Evolutionary conservation across 2,888 invertebrate genomes (phyloP).

Genomic region (Opisthograptis luteolata): DNA sequence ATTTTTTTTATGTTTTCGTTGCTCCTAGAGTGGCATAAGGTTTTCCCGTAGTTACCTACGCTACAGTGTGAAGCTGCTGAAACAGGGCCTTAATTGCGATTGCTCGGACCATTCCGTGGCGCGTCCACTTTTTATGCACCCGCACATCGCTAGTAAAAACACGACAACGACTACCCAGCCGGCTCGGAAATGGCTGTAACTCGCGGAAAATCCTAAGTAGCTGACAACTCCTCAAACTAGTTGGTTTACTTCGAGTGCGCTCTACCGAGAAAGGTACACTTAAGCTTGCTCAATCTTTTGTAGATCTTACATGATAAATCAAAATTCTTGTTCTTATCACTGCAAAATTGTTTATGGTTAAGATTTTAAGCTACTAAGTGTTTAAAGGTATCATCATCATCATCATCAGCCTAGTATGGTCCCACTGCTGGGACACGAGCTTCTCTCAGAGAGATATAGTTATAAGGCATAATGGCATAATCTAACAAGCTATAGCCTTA

Average conservation of each 20-base stretch:
- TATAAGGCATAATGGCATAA: too few relatives aligned
- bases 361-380: constrained; percentile 17
- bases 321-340: constrained; percentile 52
- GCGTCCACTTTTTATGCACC: constrained; percentile 81
- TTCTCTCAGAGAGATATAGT: too few relatives aligned
- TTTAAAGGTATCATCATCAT: not conserved
- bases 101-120: constrained; percentile 80
- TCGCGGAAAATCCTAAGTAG: constrained; percentile 58
- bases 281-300: constrained; percentile 58
- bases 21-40: too few relatives aligned
- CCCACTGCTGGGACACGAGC: too few relatives aligned
- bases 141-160: constrained; percentile 83
- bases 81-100: constrained; percentile 84
- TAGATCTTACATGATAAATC: constrained; percentile 62
- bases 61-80: too few relatives aligned
- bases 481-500: too few relatives aligned
- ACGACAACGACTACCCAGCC: constrained; percentile 70
- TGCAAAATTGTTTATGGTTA: constrained; percentile 36
- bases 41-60: too few relatives aligned
- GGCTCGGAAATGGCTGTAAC: constrained; percentile 65
- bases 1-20: too few relatives aligned
- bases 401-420: too few relatives aligned
- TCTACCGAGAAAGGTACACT: constrained; percentile 70
- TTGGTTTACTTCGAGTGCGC: constrained; percentile 64
- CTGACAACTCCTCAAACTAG: constrained; percentile 57